Evolutionary conservation across 2,888 invertebrate species (phyloP), one percentile per base, ranked within the genome.

Genomic region (Papilio protenor): DNA sequence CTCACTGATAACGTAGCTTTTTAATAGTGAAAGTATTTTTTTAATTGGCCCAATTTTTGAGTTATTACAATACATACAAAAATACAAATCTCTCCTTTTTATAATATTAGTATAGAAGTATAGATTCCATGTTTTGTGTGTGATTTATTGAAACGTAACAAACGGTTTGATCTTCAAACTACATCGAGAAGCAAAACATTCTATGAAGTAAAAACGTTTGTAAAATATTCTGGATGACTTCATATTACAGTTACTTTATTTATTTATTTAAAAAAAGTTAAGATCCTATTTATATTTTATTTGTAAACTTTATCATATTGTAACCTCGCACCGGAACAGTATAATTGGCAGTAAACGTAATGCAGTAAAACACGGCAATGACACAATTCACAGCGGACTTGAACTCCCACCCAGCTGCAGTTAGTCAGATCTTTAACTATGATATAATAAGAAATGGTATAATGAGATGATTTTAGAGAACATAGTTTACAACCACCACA

Each of bases 321-420:
- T 40, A 40, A 33, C 61, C 16, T 33, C 33, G 33, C 33, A 64
- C 16, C 6, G 57, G 49, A 76, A 71, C 71, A 71, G 49, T 27
- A 21, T 61, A 61, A 61, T 61, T 47, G 6, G 61, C 33, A 61
- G 49, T 49, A 61, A 76, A 76, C 49, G 71, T 27, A 59, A 61
- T 57, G 59, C 76, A 70, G 45, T 27, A 49, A 47, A 57, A 76
- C 10, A 61, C 27, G 49, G 40, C 61, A 76, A 40, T 76, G 72
- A 72, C 61, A 72, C 69, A 18, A 23, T 64, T 71, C n/a, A 23
- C 12, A 77, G 78, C 77, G 75, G 66, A 52, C 79, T 75, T 75
- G 74, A 75, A 64, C 74, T 66, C 16, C 47, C 21, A 66, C 47
- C 33, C n/a, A 23, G 27, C 33, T 47, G 45, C 27, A 52, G 33